A percentile compares a stretch with the other conserved stretches of the same genome.
These are phyloP conservation scores for Eucera pruinosa DNA, from an alignment of 2,888 invertebrate species.

Conservation along the genomic window DNA sequence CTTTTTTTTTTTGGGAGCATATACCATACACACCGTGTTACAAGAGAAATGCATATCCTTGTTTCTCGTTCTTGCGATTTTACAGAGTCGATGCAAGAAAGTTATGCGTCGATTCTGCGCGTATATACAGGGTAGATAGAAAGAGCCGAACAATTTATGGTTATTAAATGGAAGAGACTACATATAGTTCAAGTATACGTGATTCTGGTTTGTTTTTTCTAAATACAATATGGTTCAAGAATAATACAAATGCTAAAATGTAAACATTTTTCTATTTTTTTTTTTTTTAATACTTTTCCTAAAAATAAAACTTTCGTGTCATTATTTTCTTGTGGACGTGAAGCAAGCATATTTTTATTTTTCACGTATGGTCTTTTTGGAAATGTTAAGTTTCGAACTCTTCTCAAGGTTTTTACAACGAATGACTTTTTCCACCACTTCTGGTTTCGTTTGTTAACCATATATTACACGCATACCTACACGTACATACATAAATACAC, in stretches of 20 bases:
- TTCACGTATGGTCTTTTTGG: background rate
- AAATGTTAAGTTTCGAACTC: conserved; percentile 4
- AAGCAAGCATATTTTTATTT: too few species aligned
- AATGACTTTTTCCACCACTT: conserved; percentile 40
- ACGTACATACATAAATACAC: conserved; percentile 48
- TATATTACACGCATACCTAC: conserved; percentile 7
- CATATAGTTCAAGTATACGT: conserved; percentile 11
- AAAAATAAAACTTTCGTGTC: background rate
- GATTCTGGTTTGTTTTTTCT: conserved; percentile 1
- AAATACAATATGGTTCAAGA: background rate
- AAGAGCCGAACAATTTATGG: conserved; percentile 44
- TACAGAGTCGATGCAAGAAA: conserved; percentile 41
- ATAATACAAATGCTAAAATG: background rate
- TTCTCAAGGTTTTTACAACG: conserved; percentile 40
- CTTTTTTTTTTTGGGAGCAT: conserved; percentile 49
- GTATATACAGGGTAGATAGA: conserved; percentile 66
- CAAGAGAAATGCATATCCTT: conserved; percentile 69
- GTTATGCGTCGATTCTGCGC: conserved; percentile 40
- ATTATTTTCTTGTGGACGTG: background rate
- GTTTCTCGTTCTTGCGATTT: conserved; percentile 50
- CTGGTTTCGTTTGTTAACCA: conserved; percentile 60
- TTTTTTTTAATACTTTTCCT: background rate
- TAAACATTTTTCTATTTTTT: too few species aligned
- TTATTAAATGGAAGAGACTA: conserved; percentile 10
- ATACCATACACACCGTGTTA: conserved; percentile 63